Evolutionary conservation across 1,140 invertebrate genomes (phyloP).

Genomic region (Lucilia sericata): DNA sequence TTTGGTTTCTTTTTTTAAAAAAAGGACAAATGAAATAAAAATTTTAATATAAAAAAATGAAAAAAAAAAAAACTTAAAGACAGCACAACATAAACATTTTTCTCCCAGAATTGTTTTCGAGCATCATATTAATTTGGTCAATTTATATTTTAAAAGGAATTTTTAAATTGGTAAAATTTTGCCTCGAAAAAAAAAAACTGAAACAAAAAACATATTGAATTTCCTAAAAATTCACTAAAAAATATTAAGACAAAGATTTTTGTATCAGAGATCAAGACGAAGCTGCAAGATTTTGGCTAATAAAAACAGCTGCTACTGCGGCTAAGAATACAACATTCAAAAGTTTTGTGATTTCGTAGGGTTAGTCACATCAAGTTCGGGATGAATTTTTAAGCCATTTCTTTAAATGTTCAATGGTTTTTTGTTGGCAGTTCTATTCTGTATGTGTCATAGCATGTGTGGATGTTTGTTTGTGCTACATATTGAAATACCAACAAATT

Average conservation of each 20-base stretch:
- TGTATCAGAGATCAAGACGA: constrained; percentile 3
- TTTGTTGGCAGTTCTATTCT: neutral
- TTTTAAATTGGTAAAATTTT: constrained; percentile 62
- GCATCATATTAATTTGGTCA: constrained; percentile 67
- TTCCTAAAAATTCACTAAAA: constrained; percentile 20
- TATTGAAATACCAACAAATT: constrained; percentile 36
- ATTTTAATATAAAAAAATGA: neutral
- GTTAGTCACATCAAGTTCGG: neutral
- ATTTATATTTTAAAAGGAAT: constrained; percentile 68
- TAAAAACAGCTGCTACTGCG: constrained; percentile 10
- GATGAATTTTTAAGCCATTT: constrained; percentile 24
- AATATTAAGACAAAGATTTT: constrained; percentile 31
- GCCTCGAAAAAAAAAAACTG: neutral
- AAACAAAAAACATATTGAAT: constrained; percentile 30
- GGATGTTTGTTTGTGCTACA: neutral
- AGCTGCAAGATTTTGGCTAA: neutral
- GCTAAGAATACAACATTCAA: neutral
- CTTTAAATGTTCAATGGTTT: neutral
- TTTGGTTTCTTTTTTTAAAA: neutral
- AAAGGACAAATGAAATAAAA: neutral
- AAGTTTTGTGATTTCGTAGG: neutral
- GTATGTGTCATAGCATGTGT: neutral
- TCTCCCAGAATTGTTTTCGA: constrained; percentile 66
- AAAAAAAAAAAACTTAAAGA: neutral
- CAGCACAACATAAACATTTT: constrained; percentile 52